phyloP scores from a whole-genome alignment of 2,797 vertebrate species.

The Xiphorhynchus erythropygius region DNA sequence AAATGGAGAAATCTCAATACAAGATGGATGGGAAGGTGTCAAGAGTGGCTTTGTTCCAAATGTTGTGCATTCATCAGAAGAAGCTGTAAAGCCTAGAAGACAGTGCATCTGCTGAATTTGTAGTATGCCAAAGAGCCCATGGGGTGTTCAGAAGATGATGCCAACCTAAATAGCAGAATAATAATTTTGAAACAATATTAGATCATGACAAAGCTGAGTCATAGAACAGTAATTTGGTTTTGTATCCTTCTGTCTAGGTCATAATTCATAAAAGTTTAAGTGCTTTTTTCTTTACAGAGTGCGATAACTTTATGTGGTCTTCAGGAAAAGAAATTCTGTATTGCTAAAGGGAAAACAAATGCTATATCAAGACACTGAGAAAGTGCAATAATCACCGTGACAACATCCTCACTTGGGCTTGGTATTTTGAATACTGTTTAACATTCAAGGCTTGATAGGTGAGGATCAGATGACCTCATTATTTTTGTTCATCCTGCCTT shows the following conservation, averaged over 20 bases:
- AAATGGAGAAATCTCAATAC: conserved; percentile 81
- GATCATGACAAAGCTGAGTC: conserved; percentile 26
- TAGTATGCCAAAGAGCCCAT: conserved; percentile 65
- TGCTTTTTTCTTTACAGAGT: conserved; percentile 19
- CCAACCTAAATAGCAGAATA: conserved; percentile 28
- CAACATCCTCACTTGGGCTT: conserved; percentile 9
- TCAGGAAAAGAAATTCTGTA: background rate
- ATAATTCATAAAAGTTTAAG: conserved; percentile 30
- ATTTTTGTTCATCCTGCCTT: conserved; percentile 26
- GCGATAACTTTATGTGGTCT: background rate
- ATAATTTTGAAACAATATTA: conserved; percentile 37
- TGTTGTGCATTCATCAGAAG: conserved; percentile 82
- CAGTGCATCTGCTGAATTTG: conserved; percentile 76
- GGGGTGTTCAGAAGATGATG: conserved; percentile 36
- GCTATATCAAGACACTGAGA: conserved; percentile 4
- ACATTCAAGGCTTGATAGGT: conserved; percentile 27
- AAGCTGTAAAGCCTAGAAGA: conserved; percentile 79
- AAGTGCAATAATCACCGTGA: conserved; percentile 30
- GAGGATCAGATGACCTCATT: conserved; percentile 37
- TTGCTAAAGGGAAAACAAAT: conserved; percentile 17
- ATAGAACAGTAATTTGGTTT: background rate
- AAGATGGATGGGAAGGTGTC: conserved; percentile 84
- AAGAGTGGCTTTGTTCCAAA: conserved; percentile 83
- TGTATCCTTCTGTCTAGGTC: conserved; percentile 42
- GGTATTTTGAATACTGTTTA: conserved; percentile 24